A percentile compares a stretch with the other conserved stretches of the same genome.
phyloP scores from a whole-genome alignment of 2,113 vertebrate genomes.

The Hoplias malabaricus region DNA sequence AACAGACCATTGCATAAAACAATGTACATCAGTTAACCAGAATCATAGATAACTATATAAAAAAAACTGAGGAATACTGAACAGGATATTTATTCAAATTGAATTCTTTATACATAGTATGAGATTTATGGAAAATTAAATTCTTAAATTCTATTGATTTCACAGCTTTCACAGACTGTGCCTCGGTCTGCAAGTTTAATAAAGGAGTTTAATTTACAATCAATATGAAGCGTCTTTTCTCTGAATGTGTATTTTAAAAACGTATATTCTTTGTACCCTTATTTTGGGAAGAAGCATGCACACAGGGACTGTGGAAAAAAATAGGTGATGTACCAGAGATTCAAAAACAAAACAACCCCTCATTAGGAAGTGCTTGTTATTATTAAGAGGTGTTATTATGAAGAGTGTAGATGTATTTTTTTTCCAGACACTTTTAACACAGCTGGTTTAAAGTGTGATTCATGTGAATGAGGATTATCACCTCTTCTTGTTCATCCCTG shows the following conservation, averaged over 20 bases:
- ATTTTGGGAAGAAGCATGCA: neutral
- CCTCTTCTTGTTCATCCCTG: neutral
- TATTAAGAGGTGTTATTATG: neutral
- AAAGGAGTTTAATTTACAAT: too few relatives aligned
- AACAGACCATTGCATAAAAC: neutral
- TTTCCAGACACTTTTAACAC: constrained; percentile 22
- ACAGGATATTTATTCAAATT: too few relatives aligned
- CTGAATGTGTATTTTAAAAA: neutral
- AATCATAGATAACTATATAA: too few relatives aligned
- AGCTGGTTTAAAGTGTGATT: neutral
- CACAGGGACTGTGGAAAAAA: neutral
- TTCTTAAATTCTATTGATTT: too few relatives aligned
- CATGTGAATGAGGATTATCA: neutral
- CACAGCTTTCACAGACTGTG: too few relatives aligned
- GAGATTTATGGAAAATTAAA: too few relatives aligned
- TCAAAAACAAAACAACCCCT: neutral
- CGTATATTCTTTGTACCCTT: neutral
- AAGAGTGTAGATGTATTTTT: neutral
- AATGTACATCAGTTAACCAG: too few relatives aligned
- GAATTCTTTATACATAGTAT: too few relatives aligned
- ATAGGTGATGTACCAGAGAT: neutral
- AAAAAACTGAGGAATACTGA: too few relatives aligned
- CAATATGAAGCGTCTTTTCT: too few relatives aligned
- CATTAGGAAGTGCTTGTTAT: neutral
- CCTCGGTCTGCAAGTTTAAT: too few relatives aligned